A percentile compares a stretch with the other conserved stretches of the same genome.
Conservation (phyloP, 1,140 invertebrate species). For the Cylas formicarius region DNA sequence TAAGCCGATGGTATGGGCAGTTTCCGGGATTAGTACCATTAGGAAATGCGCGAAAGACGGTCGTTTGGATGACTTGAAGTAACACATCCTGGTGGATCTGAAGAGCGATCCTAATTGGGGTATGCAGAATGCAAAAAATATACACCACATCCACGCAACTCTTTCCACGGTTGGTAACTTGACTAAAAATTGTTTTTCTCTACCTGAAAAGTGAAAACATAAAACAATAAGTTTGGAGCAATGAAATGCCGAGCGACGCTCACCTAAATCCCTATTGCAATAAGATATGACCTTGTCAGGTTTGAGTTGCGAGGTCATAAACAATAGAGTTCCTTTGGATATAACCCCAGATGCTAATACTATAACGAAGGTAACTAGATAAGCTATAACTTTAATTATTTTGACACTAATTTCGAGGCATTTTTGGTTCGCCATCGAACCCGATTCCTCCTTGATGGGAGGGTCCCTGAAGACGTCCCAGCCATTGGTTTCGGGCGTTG, state of each 20-base stretch:
- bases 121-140: slow-evolving; percentile 78
- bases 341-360: slow-evolving; percentile 76
- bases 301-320: slow-evolving; percentile 85
- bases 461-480: slow-evolving; percentile 93
- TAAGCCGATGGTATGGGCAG: slow-evolving; percentile 77
- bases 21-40: slow-evolving; percentile 72
- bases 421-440: slow-evolving; percentile 79
- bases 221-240: not conserved
- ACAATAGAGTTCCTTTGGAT: slow-evolving; percentile 77
- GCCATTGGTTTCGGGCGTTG: slow-evolving; percentile 82
- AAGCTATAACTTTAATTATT: slow-evolving; percentile 77
- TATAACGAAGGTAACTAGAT: slow-evolving; percentile 75
- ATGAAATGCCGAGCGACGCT: slow-evolving; percentile 20
- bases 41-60: slow-evolving; percentile 58
- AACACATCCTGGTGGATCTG: slow-evolving; percentile 76
- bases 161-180: slow-evolving; percentile 72
- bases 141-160: slow-evolving; percentile 87
- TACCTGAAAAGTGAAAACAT: slow-evolving; percentile 50
- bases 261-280: slow-evolving; percentile 78
- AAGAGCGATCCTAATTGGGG: slow-evolving; percentile 83
- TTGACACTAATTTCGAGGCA: slow-evolving; percentile 80
- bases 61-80: slow-evolving; percentile 79
- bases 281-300: slow-evolving; percentile 65
- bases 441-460: slow-evolving; percentile 78
- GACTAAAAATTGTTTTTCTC: slow-evolving; percentile 74